Evolutionary conservation across 2,888 invertebrate species (phyloP), one percentile per base, ranked within the genome.

Genomic region (Dermolepida albohirtum): DNA sequence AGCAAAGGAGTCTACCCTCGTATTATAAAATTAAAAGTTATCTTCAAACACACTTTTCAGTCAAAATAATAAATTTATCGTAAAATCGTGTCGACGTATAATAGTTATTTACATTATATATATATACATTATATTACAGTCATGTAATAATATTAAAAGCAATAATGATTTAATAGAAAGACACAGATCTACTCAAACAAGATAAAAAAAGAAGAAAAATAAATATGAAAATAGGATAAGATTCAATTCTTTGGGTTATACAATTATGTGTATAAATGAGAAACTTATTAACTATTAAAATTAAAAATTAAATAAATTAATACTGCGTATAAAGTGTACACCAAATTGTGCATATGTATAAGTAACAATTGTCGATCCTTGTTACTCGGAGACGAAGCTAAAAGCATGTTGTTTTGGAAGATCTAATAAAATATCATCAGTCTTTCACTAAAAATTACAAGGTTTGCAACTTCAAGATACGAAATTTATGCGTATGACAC

Each of bases 41-140:
- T 43, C 41, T 59, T 47, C 44, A 59, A 47, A 59, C 44, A 47
- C 59, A 59, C 59, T 59, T n/a, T n/a, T 59, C 59, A 59, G 59
- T 59, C 59, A 34, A 59, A 59, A 59, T 10, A 34, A 59, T 29
- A 29, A 59, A 47, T 16, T 27, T 6, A 7, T 59, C 6, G 8
- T 59, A 59, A 47, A 14, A 27, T 57, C 22, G 47, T 44, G 10
- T 34, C 27, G 29, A 29, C 44, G 47, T 47, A 59, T 47, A 59
- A 27, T 57, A 47, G 34, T 59, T 59, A 59, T 59, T 47, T 59
- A 59, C 59, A 59, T 14, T 59, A 59, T 59, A 34, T 59, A 59
- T 59, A 59, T 59, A 34, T 59, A 59, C 59, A 59, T 12, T 59
- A 59, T 59, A 34, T 44, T 59, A 59, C 59, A 59, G 6, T 34